Conservation (phyloP, 2,797 vertebrate genomes). For the Pangasius djambal region DNA sequence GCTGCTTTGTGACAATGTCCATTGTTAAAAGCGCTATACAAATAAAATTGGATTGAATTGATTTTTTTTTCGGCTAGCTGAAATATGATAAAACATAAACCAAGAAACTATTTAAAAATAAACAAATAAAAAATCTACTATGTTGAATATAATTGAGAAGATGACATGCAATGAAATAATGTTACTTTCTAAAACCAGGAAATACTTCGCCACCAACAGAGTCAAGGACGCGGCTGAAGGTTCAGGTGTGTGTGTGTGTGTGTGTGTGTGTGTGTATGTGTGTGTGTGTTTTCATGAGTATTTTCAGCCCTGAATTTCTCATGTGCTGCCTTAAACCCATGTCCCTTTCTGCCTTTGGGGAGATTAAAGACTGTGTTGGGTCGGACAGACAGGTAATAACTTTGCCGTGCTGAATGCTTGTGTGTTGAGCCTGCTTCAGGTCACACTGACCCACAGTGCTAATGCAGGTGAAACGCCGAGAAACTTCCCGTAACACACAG, state of each 20-base stretch:
- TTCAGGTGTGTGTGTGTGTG: conserved; percentile 2
- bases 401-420: conserved; percentile 16
- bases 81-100: background rate
- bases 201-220: conserved; percentile 30
- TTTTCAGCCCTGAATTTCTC: conserved; percentile 28
- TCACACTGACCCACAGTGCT: conserved; percentile 23
- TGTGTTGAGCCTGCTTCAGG: background rate
- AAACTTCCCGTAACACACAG: conserved; percentile 18
- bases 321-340: background rate
- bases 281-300: conserved; percentile 6
- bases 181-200: conserved; percentile 52
- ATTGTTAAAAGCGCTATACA: no score
- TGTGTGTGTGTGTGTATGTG: conserved; percentile 1
- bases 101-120: background rate
- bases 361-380: conserved; percentile 47
- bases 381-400: conserved; percentile 47
- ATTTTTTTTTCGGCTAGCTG: background rate
- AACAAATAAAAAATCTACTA: background rate
- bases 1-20: no score
- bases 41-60: no score
- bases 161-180: background rate
- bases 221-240: conserved; percentile 52
- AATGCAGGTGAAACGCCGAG: background rate
- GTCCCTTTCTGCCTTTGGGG: conserved; percentile 28
- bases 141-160: background rate